Percentiles rank a stretch among this genome's conserved stretches.
phyloP scores from a whole-genome alignment of 2,888 invertebrate genomes.

The Patella ulyssiponensis region DNA sequence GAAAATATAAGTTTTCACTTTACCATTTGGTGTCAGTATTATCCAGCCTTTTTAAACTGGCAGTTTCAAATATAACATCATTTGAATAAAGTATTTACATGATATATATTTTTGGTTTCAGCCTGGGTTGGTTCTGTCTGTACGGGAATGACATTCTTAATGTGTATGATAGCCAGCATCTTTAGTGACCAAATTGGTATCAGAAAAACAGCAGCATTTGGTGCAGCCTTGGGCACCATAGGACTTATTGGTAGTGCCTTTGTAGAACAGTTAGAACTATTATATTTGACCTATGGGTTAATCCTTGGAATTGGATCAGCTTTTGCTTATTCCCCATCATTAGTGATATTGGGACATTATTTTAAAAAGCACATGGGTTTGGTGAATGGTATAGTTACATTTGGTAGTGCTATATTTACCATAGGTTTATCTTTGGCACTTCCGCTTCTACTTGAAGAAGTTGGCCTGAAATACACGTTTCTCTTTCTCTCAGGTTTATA shows the following conservation, averaged over 20 bases:
- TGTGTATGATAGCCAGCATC: conserved; percentile 90
- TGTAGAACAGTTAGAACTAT: conserved; percentile 79
- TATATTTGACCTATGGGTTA: conserved; percentile 90
- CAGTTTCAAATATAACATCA: no score
- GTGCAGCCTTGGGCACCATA: conserved; percentile 83
- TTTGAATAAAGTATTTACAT: no score
- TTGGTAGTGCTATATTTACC: conserved; percentile 92
- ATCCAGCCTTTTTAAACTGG: no score
- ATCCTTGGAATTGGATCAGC: conserved; percentile 92
- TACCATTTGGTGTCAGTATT: no score
- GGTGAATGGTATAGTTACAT: conserved; percentile 91
- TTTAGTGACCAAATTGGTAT: conserved; percentile 90
- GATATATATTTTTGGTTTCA: conserved; percentile 73
- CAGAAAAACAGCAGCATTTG: conserved; percentile 85
- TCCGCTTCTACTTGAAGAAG: conserved; percentile 48
- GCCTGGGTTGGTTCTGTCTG: conserved; percentile 90
- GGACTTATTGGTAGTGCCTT: conserved; percentile 89
- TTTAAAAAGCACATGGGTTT: conserved; percentile 86
- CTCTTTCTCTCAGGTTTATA: conserved; percentile 79
- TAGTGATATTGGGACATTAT: conserved; percentile 93
- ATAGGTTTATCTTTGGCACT: conserved; percentile 73
- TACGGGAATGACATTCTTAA: conserved; percentile 89
- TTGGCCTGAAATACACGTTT: conserved; percentile 65
- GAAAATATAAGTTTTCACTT: no score
- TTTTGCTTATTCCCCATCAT: conserved; percentile 90